These are phyloP conservation scores for Orthonyx spaldingii DNA, from an alignment of 2,113 vertebrate species.

Conservation along the genomic window DNA sequence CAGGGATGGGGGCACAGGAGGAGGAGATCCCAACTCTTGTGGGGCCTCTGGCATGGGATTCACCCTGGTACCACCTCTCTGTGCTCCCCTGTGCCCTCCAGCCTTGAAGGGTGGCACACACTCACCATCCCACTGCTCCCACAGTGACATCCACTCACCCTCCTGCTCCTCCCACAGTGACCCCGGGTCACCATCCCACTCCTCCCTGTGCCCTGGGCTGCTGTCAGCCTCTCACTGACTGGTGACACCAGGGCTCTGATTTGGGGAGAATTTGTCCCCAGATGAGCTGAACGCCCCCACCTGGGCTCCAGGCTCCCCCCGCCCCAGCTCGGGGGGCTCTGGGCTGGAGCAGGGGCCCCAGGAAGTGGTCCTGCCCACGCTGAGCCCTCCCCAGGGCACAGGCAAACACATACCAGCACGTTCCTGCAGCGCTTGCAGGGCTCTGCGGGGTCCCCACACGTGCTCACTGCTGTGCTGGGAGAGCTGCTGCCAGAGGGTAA, in stretches of 20 bases:
- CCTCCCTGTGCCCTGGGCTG: neutral
- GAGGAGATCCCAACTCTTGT: neutral
- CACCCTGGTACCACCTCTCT: neutral
- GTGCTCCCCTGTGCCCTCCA: neutral
- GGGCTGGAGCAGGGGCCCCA: neutral
- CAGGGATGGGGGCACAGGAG: neutral
- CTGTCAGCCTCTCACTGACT: neutral
- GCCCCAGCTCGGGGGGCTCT: neutral
- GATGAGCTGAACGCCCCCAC: neutral
- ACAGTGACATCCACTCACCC: neutral
- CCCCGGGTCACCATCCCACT: neutral
- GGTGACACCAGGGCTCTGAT: neutral
- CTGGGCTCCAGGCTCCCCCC: neutral
- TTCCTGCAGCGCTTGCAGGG: neutral
- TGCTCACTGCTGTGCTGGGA: neutral
- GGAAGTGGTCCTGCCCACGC: neutral
- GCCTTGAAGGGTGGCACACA: neutral
- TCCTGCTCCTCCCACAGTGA: neutral
- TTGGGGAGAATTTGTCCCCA: neutral
- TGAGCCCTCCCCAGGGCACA: neutral
- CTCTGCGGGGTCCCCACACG: neutral
- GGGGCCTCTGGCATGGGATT: neutral
- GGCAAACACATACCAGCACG: neutral
- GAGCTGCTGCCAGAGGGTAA: neutral
- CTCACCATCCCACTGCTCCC: neutral